Conservation (phyloP, 2,888 invertebrate genomes). For the Zele albiditarsus region DNA sequence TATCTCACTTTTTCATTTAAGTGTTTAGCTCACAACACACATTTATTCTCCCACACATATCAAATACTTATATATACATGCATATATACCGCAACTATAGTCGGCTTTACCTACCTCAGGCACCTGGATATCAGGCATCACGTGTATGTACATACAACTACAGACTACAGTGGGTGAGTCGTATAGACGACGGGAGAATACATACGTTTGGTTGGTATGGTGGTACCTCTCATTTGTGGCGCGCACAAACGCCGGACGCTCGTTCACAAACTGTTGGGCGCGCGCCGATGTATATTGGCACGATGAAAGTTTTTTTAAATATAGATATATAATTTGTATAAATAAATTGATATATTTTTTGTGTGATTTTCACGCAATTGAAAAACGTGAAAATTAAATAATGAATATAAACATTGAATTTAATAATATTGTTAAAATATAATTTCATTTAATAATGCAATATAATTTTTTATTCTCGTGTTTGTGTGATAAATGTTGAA, state of each 20-base stretch:
- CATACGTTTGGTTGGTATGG: constrained; percentile 26
- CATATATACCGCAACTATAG: constrained; percentile 7
- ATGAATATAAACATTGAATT: too few relatives aligned
- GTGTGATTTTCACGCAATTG: too few relatives aligned
- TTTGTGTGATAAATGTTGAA: too few relatives aligned
- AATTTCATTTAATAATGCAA: too few relatives aligned
- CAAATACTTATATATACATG: constrained; percentile 1
- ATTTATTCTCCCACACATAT: constrained; percentile 4
- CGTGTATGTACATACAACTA: constrained; percentile 31
- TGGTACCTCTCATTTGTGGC: constrained; percentile 29
- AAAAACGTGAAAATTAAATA: too few relatives aligned
- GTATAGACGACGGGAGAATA: constrained; percentile 30
- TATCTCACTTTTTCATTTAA: not conserved
- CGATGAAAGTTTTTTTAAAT: not conserved
- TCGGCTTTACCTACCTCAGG: constrained; percentile 25
- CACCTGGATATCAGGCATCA: constrained; percentile 35
- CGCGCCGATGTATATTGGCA: constrained; percentile 17
- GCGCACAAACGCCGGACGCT: constrained; percentile 46
- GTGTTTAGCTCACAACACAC: constrained; percentile 11
- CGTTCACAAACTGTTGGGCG: constrained; percentile 49
- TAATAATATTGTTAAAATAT: too few relatives aligned
- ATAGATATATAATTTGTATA: not conserved
- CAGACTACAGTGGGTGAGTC: constrained; percentile 19
- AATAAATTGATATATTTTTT: too few relatives aligned
- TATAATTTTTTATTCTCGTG: too few relatives aligned